Percentiles rank a stretch among this genome's conserved stretches.
These are phyloP conservation scores for Myotis pilosus DNA, from an alignment of 2,797 vertebrate genomes.

Conservation along the genomic window DNA sequence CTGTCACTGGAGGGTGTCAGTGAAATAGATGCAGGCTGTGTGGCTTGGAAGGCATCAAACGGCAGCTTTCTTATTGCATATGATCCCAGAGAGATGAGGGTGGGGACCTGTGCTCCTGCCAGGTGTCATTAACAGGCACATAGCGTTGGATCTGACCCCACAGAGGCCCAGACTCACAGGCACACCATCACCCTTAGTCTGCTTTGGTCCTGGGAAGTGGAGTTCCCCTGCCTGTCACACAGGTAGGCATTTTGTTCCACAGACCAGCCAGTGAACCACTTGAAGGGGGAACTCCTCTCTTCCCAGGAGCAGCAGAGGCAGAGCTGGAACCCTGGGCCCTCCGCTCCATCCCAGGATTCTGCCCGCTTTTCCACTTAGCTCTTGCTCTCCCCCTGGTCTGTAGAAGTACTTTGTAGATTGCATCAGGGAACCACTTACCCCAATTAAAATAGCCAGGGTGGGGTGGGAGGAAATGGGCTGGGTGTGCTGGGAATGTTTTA, in stretches of 20 bases:
- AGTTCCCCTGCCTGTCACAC: neutral
- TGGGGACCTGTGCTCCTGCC: neutral
- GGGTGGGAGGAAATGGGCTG: constrained; percentile 60
- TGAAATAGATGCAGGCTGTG: neutral
- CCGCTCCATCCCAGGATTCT: neutral
- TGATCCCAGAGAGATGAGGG: neutral
- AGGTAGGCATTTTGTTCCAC: neutral
- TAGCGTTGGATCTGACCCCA: neutral
- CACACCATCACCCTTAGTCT: neutral
- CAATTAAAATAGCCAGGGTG: constrained; percentile 64
- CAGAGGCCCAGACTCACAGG: neutral
- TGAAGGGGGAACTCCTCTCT: neutral
- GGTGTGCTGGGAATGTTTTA: constrained; percentile 60
- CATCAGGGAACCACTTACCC: constrained; percentile 75
- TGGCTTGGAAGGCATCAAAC: neutral
- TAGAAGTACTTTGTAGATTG: constrained; percentile 48
- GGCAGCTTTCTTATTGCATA: neutral
- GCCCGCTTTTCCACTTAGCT: constrained; percentile 24
- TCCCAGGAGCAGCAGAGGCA: neutral
- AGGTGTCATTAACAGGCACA: neutral
- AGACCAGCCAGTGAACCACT: neutral
- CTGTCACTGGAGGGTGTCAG: neutral
- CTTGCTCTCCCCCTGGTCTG: constrained; percentile 2
- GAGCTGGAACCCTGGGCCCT: neutral
- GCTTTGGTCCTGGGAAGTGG: neutral